phyloP scores from a whole-genome alignment of 2,888 invertebrate genomes.

The Lissocephala sabroskyi region DNA sequence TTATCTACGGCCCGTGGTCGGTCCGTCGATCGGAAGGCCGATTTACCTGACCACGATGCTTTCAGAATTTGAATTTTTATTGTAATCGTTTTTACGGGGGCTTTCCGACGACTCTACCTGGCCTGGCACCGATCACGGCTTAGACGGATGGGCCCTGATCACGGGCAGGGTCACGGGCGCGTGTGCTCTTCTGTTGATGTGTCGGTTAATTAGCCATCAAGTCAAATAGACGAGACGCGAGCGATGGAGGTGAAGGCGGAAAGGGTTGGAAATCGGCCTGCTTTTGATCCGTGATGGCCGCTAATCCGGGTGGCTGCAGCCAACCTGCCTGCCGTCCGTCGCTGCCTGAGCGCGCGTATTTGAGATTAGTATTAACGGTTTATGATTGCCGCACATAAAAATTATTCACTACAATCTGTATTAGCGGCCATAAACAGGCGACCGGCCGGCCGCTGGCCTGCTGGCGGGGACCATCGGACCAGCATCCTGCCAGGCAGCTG shows the following conservation, averaged over 20 bases:
- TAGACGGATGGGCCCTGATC: slow-evolving; percentile 14
- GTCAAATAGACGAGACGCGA: slow-evolving; percentile 3
- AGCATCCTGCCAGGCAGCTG: not conserved
- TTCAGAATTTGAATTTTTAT: slow-evolving; percentile 28
- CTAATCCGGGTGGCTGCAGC: slow-evolving; percentile 13
- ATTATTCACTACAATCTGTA: slow-evolving; percentile 15
- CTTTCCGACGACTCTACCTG: slow-evolving; percentile 13
- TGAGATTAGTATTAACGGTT: slow-evolving; percentile 30
- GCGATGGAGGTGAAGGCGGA: slow-evolving; percentile 9
- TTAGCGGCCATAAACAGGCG: slow-evolving; percentile 18
- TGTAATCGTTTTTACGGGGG: slow-evolving; percentile 3
- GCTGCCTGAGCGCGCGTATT: too few relatives aligned
- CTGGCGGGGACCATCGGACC: not conserved
- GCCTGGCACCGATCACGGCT: not conserved
- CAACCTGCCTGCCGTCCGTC: too few relatives aligned
- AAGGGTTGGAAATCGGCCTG: slow-evolving; percentile 2
- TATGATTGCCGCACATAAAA: slow-evolving; percentile 13
- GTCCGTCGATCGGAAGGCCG: too few relatives aligned
- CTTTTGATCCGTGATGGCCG: not conserved
- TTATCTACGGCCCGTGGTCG: not conserved
- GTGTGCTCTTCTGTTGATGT: slow-evolving; percentile 21
- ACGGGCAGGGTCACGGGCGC: too few relatives aligned
- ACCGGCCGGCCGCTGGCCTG: not conserved
- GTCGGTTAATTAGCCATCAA: slow-evolving; percentile 15
- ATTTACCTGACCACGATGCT: slow-evolving; percentile 17